These are phyloP conservation scores for Nothobranchius kuhntae DNA, from an alignment of 2,113 vertebrate species.

Conservation along the genomic window DNA sequence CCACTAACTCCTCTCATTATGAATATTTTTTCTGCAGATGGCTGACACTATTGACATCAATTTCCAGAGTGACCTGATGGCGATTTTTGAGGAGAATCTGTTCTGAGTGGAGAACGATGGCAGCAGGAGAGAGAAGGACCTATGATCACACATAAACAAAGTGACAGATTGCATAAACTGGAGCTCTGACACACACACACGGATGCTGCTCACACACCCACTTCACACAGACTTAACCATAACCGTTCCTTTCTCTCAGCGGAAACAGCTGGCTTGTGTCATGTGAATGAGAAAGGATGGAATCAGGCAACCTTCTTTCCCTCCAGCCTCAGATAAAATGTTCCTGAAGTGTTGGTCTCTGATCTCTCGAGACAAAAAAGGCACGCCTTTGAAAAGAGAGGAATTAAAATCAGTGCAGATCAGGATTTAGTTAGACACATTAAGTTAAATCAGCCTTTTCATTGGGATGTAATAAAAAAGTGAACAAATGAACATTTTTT, in stretches of 20 bases:
- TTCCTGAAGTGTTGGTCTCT: slow-evolving; percentile 39
- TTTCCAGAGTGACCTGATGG: slow-evolving; percentile 95
- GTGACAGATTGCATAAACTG: not conserved
- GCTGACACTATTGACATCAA: slow-evolving; percentile 94
- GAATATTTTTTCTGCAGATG: slow-evolving; percentile 76
- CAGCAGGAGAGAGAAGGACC: slow-evolving; percentile 57
- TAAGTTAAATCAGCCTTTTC: slow-evolving; percentile 2
- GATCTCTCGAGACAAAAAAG: slow-evolving; percentile 7
- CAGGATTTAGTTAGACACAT: slow-evolving; percentile 35
- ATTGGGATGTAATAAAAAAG: slow-evolving; percentile 15
- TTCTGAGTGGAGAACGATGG: slow-evolving; percentile 78
- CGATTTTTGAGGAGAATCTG: slow-evolving; percentile 93
- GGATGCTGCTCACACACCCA: slow-evolving; percentile 32
- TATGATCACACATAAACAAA: slow-evolving; percentile 27
- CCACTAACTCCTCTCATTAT: not conserved
- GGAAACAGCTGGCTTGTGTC: slow-evolving; percentile 61
- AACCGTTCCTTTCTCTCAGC: slow-evolving; percentile 55
- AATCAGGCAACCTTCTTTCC: slow-evolving; percentile 18
- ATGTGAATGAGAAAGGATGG: slow-evolving; percentile 40
- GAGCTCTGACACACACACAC: slow-evolving; percentile 37
- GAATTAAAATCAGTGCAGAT: slow-evolving; percentile 7
- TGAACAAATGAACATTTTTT: slow-evolving; percentile 24
- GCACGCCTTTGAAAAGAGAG: slow-evolving; percentile 12
- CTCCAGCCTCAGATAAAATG: slow-evolving; percentile 43
- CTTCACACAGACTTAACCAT: slow-evolving; percentile 29